Evolutionary conservation across 1,140 invertebrate genomes (phyloP).

Genomic region (Phthorimaea operculella): DNA sequence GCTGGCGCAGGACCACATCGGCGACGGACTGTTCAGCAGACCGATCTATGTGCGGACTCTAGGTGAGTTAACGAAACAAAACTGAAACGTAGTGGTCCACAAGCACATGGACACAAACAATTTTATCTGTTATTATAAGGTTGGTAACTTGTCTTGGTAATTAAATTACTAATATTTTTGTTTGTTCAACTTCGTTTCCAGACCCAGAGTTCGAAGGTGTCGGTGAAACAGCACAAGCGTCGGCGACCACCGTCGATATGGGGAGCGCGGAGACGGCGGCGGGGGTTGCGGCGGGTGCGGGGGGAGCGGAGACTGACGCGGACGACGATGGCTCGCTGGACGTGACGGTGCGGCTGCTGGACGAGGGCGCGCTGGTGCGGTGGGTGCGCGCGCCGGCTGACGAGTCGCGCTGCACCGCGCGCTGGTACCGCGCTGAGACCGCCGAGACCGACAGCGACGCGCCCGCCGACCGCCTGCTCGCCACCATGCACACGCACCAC

Average conservation of each 20-base stretch:
- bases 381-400: constrained; percentile 22
- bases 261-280: constrained; percentile 3
- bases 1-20: constrained; percentile 83
- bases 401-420: constrained; percentile 29
- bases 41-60: constrained; percentile 81
- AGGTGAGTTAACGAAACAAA: constrained; percentile 60
- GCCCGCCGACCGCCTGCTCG: constrained; percentile 31
- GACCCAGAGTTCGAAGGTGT: constrained; percentile 14
- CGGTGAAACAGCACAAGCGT: constrained; percentile 9
- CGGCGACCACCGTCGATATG: constrained; percentile 7
- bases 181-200: neutral
- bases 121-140: too few relatives aligned
- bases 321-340: constrained; percentile 21
- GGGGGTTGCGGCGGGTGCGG: neutral
- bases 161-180: too few relatives aligned
- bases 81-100: too few relatives aligned
- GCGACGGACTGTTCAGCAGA: constrained; percentile 92
- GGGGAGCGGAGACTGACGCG: constrained; percentile 9
- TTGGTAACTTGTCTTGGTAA: too few relatives aligned
- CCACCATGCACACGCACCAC: constrained; percentile 30
- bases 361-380: constrained; percentile 28
- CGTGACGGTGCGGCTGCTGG: constrained; percentile 38
- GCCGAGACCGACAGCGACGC: constrained; percentile 22
- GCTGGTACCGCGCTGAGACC: constrained; percentile 36
- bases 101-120: too few relatives aligned